Conservation (phyloP, 2,797 vertebrate genomes). For the Platalea minor region DNA sequence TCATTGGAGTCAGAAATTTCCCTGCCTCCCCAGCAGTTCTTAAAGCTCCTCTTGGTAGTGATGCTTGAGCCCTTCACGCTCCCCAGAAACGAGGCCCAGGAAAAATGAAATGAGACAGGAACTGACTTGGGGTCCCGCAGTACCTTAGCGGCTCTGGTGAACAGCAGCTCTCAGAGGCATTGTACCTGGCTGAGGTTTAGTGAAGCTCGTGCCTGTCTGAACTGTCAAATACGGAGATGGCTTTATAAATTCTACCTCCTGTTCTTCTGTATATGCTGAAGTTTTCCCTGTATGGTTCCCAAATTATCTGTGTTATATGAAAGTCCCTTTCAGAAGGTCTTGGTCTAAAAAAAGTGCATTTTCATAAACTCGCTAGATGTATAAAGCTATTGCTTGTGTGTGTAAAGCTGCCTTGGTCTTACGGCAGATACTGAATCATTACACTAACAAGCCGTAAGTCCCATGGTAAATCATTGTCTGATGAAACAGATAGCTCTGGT, state of each 20-base stretch:
- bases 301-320: background rate
- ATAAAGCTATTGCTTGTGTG: background rate
- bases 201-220: background rate
- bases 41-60: background rate
- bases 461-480: background rate
- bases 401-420: background rate
- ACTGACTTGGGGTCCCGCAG: background rate
- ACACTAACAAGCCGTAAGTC: slow-evolving; percentile 1
- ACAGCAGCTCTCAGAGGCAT: background rate
- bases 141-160: background rate
- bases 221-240: background rate
- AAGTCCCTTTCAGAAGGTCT: background rate
- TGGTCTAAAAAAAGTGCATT: background rate
- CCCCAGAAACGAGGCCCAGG: background rate
- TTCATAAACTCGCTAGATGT: background rate
- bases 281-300: background rate
- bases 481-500: slow-evolving; percentile 10
- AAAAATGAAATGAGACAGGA: background rate
- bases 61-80: background rate
- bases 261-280: background rate
- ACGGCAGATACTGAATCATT: background rate
- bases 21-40: background rate
- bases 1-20: background rate
- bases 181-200: background rate
- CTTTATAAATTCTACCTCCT: background rate